Conservation (phyloP, 2,888 invertebrate species). For the Brenthis ino region DNA sequence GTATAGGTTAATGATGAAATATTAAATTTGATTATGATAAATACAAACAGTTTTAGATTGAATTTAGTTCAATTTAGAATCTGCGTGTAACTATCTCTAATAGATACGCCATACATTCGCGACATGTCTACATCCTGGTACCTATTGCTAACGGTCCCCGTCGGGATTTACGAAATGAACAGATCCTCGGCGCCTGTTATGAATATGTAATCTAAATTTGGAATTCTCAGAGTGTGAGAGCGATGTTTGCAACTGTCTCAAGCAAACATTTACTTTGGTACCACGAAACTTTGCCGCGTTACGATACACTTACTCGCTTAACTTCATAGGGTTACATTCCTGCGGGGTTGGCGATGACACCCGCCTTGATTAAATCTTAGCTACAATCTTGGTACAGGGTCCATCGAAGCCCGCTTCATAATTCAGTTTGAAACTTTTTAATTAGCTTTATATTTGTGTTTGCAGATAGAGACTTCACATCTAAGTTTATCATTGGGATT, state of each 20-base stretch:
- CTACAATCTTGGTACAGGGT: constrained; percentile 76
- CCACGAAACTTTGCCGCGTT: constrained; percentile 45
- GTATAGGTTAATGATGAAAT: too few relatives aligned
- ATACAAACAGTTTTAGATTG: too few relatives aligned
- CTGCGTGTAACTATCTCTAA: neutral
- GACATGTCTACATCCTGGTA: constrained; percentile 44
- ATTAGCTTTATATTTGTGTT: constrained; percentile 83
- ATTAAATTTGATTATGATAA: too few relatives aligned
- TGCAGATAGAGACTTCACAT: constrained; percentile 79
- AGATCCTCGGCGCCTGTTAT: constrained; percentile 73
- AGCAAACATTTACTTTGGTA: constrained; percentile 65
- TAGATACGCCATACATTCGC: constrained; percentile 2
- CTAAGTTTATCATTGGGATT: constrained; percentile 73
- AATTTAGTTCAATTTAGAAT: too few relatives aligned
- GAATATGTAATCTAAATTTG: constrained; percentile 81
- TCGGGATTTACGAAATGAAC: constrained; percentile 70
- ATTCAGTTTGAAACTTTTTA: constrained; percentile 82
- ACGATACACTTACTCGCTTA: constrained; percentile 41
- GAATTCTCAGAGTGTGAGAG: constrained; percentile 77
- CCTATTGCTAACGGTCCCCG: constrained; percentile 59
- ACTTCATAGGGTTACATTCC: constrained; percentile 57
- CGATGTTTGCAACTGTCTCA: constrained; percentile 76
- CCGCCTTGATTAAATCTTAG: constrained; percentile 74
- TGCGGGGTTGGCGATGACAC: constrained; percentile 53
- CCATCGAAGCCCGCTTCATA: constrained; percentile 80